A percentile compares a stretch with the other conserved stretches of the same genome.
These are phyloP conservation scores for Heliconius congener DNA, from an alignment of 1,140 invertebrate species.

Conservation along the genomic window DNA sequence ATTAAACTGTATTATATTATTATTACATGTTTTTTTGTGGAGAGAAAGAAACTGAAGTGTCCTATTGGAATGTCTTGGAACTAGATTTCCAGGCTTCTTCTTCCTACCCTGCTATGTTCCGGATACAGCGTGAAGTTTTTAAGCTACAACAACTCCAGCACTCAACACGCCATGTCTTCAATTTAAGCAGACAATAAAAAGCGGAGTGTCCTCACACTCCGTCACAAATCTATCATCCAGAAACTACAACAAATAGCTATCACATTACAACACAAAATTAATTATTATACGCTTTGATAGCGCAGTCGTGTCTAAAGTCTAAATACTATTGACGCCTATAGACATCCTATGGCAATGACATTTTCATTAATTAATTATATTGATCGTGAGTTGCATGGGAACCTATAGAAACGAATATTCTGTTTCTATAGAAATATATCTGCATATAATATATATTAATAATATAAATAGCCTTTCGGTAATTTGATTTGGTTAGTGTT, in stretches of 20 bases:
- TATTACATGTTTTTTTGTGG: too few relatives aligned
- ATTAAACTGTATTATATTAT: too few relatives aligned
- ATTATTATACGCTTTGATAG: background rate
- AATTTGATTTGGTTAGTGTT: background rate
- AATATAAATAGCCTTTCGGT: background rate
- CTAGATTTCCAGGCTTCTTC: too few relatives aligned
- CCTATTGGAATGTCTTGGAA: too few relatives aligned
- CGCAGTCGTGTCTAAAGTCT: constrained; percentile 18
- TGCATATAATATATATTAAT: background rate
- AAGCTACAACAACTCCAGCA: too few relatives aligned
- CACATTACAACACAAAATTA: background rate
- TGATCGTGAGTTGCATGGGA: constrained; percentile 32
- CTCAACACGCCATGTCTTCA: too few relatives aligned
- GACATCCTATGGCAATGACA: constrained; percentile 46
- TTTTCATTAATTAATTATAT: constrained; percentile 45
- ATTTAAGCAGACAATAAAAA: background rate
- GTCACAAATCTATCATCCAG: background rate
- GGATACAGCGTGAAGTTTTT: too few relatives aligned
- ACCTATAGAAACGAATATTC: constrained; percentile 14
- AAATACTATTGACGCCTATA: constrained; percentile 35
- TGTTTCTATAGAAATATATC: background rate
- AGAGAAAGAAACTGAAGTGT: too few relatives aligned
- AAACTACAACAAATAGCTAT: background rate
- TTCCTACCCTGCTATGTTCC: too few relatives aligned
- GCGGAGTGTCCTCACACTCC: background rate